Conservation (phyloP, 1,140 invertebrate genomes). For the Bilobella aurantiaca region DNA sequence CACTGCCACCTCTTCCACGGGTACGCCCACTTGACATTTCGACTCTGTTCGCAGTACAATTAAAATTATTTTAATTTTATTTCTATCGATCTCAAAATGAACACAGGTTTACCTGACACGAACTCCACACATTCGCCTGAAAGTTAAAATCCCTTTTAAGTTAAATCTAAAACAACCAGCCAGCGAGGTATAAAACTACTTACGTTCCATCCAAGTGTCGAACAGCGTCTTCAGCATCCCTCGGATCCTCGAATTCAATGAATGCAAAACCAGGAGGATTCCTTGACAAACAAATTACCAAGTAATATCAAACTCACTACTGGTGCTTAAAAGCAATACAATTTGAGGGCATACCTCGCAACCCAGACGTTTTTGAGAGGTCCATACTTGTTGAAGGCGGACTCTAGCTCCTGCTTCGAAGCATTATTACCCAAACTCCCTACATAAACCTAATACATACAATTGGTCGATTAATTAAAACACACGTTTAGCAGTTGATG, state of each 20-base stretch:
- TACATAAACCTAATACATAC: too few relatives aligned
- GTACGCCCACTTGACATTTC: constrained; percentile 80
- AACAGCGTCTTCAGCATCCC: constrained; percentile 96
- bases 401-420: constrained; percentile 83
- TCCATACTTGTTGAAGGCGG: constrained; percentile 87
- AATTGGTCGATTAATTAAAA: too few relatives aligned
- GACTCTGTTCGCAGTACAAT: too few relatives aligned
- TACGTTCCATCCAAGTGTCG: constrained; percentile 86
- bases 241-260: constrained; percentile 91
- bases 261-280: constrained; percentile 60
- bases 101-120: too few relatives aligned
- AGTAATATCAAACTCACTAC: too few relatives aligned
- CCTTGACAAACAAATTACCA: too few relatives aligned
- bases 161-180: background rate
- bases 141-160: background rate
- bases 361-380: constrained; percentile 95
- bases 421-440: constrained; percentile 87
- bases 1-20: constrained; percentile 44
- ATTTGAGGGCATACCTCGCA: too few relatives aligned
- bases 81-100: too few relatives aligned
- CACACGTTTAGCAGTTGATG: too few relatives aligned
- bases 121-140: constrained; percentile 66
- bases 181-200: constrained; percentile 38
- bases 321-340: too few relatives aligned
- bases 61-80: too few relatives aligned